Evolutionary conservation across 2,113 vertebrate genomes (phyloP).

Genomic region (Antigone vipio): DNA sequence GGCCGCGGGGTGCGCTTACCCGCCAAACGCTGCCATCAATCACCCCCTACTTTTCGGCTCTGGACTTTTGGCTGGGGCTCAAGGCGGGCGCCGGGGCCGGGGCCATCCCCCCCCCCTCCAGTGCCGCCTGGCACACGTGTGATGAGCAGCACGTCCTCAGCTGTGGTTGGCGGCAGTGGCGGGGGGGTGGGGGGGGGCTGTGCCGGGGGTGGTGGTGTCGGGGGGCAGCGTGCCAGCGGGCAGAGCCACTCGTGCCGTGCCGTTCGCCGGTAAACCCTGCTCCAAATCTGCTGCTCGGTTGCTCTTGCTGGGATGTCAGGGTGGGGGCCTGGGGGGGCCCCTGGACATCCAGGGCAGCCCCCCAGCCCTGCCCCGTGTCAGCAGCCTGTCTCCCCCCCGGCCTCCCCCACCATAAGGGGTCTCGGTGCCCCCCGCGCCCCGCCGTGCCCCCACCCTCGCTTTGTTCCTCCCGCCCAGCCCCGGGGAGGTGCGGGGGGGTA

Average conservation of each 20-base stretch:
- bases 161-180: accelerated
- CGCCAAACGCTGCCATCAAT: conserved; percentile 78
- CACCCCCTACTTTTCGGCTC: conserved; percentile 80
- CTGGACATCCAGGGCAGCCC: background rate
- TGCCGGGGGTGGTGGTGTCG: background rate
- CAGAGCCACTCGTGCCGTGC: background rate
- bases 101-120: background rate
- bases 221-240: background rate
- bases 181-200: background rate
- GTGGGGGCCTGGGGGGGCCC: background rate
- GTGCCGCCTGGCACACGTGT: background rate
- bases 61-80: conserved; percentile 50
- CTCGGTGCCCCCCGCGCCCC: too few relatives aligned
- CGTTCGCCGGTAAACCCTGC: background rate
- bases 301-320: too few relatives aligned
- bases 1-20: conserved; percentile 81
- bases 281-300: too few relatives aligned
- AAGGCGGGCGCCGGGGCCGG: background rate
- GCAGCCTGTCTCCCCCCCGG: too few relatives aligned
- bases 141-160: background rate
- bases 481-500: background rate
- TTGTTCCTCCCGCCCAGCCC: background rate
- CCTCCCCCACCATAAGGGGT: accelerated
- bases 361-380: background rate
- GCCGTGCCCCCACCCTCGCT: background rate